Evolutionary conservation across 1,140 invertebrate genomes (phyloP).

Genomic region (Heliothis virescens): DNA sequence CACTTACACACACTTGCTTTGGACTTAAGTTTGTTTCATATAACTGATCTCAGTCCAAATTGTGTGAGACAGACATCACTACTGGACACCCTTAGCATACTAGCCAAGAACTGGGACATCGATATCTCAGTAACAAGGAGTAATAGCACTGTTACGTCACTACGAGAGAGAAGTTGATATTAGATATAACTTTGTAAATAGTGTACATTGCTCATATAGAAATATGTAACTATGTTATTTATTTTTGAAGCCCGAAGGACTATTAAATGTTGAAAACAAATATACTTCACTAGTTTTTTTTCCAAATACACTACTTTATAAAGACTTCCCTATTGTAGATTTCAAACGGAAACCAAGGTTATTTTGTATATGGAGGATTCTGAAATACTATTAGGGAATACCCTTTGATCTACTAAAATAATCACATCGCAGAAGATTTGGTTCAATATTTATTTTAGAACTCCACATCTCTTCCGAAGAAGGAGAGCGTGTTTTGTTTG

Average conservation of each 20-base stretch:
- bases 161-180: slow-evolving; percentile 72
- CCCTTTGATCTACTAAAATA: neutral
- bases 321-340: no score
- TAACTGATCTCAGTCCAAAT: slow-evolving; percentile 71
- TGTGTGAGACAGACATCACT: slow-evolving; percentile 63
- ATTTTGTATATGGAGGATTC: neutral
- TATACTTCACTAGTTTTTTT: slow-evolving; percentile 25
- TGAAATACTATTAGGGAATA: no score
- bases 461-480: slow-evolving; percentile 77
- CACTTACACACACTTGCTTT: slow-evolving; percentile 77
- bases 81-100: slow-evolving; percentile 62
- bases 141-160: slow-evolving; percentile 53
- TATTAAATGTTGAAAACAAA: slow-evolving; percentile 68
- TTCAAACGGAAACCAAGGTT: no score
- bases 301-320: neutral
- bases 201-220: slow-evolving; percentile 77
- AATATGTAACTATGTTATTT: slow-evolving; percentile 73
- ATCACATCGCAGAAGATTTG: neutral
- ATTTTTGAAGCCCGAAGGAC: slow-evolving; percentile 72
- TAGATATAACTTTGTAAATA: slow-evolving; percentile 76
- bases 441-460: slow-evolving; percentile 59
- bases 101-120: slow-evolving; percentile 75
- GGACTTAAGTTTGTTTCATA: slow-evolving; percentile 72
- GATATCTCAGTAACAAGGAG: slow-evolving; percentile 66
- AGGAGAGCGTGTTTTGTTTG: slow-evolving; percentile 77